Evolutionary conservation across 2,113 vertebrate species (phyloP).

Genomic region (human (Homo sapiens)): GRCh38 chr3:186066001-186066500

Average conservation of each 20-base stretch:
- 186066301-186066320: neutral
- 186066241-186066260: neutral
- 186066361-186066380: slow-evolving; percentile 2
- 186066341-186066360: neutral
- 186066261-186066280: neutral
- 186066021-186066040: slow-evolving; percentile 87
- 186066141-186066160: neutral
- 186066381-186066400: neutral
- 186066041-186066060: slow-evolving; percentile 93
- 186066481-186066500: slow-evolving; percentile 26
- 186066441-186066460: neutral
- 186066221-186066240: neutral
- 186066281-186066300: neutral
- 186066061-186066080: slow-evolving; percentile 94
- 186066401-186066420: neutral
- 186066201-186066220: neutral
- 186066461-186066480: neutral
- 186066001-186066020: slow-evolving; percentile 89
- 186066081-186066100: neutral
- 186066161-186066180: neutral
- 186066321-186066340: neutral
- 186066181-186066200: slow-evolving; percentile 33
- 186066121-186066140: neutral
- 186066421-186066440: neutral
- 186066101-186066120: neutral